phyloP scores from a whole-genome alignment of 2,888 invertebrate species.

The Sarcophaga subvicina region DNA sequence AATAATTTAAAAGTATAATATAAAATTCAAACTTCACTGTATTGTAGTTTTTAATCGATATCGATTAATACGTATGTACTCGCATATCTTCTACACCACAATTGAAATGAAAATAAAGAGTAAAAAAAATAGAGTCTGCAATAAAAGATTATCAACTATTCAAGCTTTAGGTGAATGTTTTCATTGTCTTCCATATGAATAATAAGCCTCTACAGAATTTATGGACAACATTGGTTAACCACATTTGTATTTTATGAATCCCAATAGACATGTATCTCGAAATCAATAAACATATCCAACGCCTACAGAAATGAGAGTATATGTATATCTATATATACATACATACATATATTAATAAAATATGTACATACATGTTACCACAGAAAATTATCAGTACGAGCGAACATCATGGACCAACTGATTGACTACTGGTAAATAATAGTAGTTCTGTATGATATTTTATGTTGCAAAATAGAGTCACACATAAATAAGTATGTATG shows the following conservation, averaged over 20 bases:
- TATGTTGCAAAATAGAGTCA: neutral
- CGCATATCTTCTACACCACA: slow-evolving; percentile 19
- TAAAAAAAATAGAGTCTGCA: slow-evolving; percentile 7
- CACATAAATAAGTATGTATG: neutral
- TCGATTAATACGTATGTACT: neutral
- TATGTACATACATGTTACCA: neutral
- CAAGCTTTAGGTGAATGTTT: slow-evolving; percentile 52
- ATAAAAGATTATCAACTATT: slow-evolving; percentile 48
- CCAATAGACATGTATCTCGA: slow-evolving; percentile 33
- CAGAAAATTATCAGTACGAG: neutral
- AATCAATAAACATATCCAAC: neutral
- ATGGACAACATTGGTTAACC: slow-evolving; percentile 81
- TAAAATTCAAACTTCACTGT: too few relatives aligned
- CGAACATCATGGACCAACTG: neutral
- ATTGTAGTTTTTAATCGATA: neutral
- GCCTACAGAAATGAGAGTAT: neutral
- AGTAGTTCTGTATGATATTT: neutral
- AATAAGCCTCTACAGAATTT: slow-evolving; percentile 82
- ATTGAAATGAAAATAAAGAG: slow-evolving; percentile 12
- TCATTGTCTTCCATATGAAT: slow-evolving; percentile 81
- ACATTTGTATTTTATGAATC: slow-evolving; percentile 71
- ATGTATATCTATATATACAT: neutral
- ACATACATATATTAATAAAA: neutral
- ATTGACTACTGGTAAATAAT: neutral
- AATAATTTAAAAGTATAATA: too few relatives aligned